These are phyloP conservation scores for Ammodytes dubius DNA, from an alignment of 2,113 vertebrate species.

Conservation along the genomic window DNA sequence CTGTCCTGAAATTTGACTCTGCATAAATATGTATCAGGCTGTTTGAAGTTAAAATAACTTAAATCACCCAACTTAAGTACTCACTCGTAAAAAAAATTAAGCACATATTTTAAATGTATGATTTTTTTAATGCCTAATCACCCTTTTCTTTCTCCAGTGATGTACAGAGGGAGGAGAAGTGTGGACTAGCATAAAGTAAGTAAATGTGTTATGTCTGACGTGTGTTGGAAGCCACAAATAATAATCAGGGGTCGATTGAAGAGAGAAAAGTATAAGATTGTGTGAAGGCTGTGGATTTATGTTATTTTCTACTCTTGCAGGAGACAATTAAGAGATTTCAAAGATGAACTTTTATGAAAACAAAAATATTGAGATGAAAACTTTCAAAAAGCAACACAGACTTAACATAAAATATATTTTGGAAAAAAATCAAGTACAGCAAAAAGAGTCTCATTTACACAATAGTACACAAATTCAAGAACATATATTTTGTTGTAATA, in stretches of 20 bases:
- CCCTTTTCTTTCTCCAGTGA: slow-evolving; percentile 82
- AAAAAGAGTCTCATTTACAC: too few species aligned
- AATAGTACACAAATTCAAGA: too few species aligned
- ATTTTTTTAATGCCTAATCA: slow-evolving; percentile 26
- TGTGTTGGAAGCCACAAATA: not conserved
- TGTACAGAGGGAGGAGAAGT: slow-evolving; percentile 92
- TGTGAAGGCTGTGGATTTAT: not conserved
- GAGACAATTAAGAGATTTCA: not conserved
- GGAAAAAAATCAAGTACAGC: too few species aligned
- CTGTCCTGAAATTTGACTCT: not conserved
- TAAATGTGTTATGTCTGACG: not conserved
- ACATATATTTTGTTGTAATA: too few species aligned
- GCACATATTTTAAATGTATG: not conserved
- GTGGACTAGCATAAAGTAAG: slow-evolving; percentile 74
- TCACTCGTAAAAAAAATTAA: not conserved
- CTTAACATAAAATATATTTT: not conserved
- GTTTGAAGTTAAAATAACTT: not conserved
- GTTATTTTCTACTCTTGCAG: not conserved
- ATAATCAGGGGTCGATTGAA: not conserved
- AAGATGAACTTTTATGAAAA: not conserved
- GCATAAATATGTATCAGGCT: not conserved
- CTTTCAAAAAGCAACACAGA: not conserved
- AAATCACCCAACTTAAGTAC: not conserved
- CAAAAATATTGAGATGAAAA: not conserved
- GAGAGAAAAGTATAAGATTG: too few species aligned